Evolutionary conservation across 2,888 invertebrate species (phyloP), one percentile per base, ranked within the genome.

Genomic region (Tineola bisselliella): DNA sequence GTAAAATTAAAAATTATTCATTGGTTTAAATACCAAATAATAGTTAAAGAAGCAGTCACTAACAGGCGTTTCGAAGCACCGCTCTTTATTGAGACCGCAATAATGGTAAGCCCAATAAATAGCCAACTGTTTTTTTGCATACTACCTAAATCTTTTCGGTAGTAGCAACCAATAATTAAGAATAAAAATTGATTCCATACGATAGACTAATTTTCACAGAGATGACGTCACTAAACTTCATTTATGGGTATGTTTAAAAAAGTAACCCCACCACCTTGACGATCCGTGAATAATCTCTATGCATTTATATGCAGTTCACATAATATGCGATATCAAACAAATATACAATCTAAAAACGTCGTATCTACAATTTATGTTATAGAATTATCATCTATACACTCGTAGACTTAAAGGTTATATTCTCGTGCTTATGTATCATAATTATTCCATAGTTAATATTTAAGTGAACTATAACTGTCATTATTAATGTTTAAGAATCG

Each of bases 231-330:
- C 25, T n/a, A n/a, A n/a, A n/a, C n/a, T n/a, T n/a, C n/a, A 25
- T 4, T 25, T 25, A 6, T 4, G 2, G 6, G 25, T 6, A 25
- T 6, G 25, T 6, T 25, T 25, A 2, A 25, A 25, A 25, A 25
- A 25, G 6, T 43, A 15, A 10, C 3, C 17, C 48, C 48, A 10
- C 48, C 15, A 48, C n/a, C n/a, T 15, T 8, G 48, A 13, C 48
- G 48, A 48, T 10, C 15, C 15, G 3, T 33, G 58, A 58, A 58
- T 58, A 58, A 58, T 58, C 15, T 30, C 31, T 52, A 19, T 61
- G 62, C 62, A 63, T 63, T 62, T 62, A 59, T 63, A 63, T 63
- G 62, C 63, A 59, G 25, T 43, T 31, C 17, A 61, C 59, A 52
- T 52, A 61, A 59, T 52, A 61, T 60, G 60, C 60, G 52, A 54